Evolutionary conservation across 2,113 vertebrate genomes (phyloP).

Genomic region (Ailurus styani): DNA sequence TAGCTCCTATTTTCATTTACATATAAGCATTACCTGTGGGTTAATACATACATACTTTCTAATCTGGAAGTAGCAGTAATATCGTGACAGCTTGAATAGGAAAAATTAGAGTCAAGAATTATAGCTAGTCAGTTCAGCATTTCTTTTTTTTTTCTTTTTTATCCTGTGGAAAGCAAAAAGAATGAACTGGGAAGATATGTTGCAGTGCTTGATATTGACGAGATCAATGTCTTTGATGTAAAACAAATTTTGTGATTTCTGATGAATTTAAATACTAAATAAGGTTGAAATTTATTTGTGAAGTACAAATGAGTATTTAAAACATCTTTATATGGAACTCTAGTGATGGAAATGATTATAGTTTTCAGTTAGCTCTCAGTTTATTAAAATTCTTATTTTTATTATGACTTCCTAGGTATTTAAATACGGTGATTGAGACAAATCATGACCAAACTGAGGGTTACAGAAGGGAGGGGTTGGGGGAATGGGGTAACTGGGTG

Average conservation of each 20-base stretch:
- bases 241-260: conserved; percentile 29
- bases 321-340: neutral
- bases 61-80: neutral
- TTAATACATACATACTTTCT: conserved; percentile 11
- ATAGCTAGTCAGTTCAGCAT: neutral
- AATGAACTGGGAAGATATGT: neutral
- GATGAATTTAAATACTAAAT: conserved; percentile 2
- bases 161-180: neutral
- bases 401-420: neutral
- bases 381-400: conserved; percentile 32
- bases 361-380: conserved; percentile 25
- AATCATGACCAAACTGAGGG: neutral
- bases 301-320: neutral
- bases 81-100: neutral
- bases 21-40: neutral
- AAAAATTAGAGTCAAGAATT: conserved; percentile 34
- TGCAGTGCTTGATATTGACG: neutral
- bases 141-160: neutral
- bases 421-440: neutral
- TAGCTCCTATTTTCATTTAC: neutral
- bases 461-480: neutral
- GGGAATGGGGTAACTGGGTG: neutral
- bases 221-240: neutral
- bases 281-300: conserved; percentile 11
- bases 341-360: neutral